A percentile compares a stretch with the other conserved stretches of the same genome.
Evolutionary conservation across 2,797 vertebrate species (phyloP).

Genomic region (Gymnothorax reevesii): DNA sequence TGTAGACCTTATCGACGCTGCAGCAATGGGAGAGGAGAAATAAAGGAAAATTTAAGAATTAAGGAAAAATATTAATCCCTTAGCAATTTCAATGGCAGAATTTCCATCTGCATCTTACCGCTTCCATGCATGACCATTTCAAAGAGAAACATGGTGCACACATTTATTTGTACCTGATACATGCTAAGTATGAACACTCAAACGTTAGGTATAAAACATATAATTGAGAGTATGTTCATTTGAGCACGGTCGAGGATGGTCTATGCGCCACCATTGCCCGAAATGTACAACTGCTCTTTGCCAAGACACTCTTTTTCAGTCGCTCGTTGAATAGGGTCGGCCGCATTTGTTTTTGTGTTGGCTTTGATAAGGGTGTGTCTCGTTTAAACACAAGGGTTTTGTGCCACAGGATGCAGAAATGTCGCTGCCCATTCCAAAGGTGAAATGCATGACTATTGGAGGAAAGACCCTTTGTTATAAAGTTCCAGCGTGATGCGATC

Average conservation of each 20-base stretch:
- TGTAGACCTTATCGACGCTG: neutral
- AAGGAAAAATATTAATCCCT: neutral
- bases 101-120: neutral
- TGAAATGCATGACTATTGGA: slow-evolving; percentile 67
- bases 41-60: too few species aligned
- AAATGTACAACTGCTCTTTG: neutral
- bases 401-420: slow-evolving; percentile 66
- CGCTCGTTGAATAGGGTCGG: neutral
- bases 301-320: neutral
- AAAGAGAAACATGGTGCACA: too few species aligned
- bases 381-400: slow-evolving; percentile 31
- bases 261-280: neutral
- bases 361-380: slow-evolving; percentile 35
- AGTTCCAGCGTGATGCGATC: slow-evolving; percentile 49
- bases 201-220: neutral
- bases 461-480: slow-evolving; percentile 60
- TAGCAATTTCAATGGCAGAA: neutral
- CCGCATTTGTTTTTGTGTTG: neutral
- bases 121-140: too few species aligned
- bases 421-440: slow-evolving; percentile 62
- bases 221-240: neutral
- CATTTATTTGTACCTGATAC: too few species aligned
- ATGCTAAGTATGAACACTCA: neutral
- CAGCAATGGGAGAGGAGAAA: neutral
- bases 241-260: neutral